Base-by-base conservation (phyloP, 2,888 invertebrate species). In the Fragum sueziense region DNA sequence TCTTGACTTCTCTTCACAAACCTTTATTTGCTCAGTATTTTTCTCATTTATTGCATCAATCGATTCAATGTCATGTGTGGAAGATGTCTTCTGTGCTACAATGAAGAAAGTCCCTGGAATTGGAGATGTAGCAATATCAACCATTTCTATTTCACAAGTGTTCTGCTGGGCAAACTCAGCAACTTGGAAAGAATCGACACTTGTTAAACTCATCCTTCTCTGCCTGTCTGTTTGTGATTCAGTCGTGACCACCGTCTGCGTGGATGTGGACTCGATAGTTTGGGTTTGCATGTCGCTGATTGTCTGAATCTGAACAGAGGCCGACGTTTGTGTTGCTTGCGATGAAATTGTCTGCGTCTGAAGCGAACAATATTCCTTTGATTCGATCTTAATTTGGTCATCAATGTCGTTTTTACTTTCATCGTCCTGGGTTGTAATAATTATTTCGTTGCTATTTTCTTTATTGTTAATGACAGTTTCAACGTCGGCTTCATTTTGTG, bases 251-350 rank as follows among this genome's bases (percentile, higher is more conserved):
- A 33, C 6, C 25, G 81, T 81, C 57, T 81, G 81, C 41, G 78
- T 79, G 6, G 76, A 59, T 1, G 31, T 33, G 25, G 57, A 67
- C 20, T 69, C n/a, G 3, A 54, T 41, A 31, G 81, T 82, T 27
- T 82, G 81, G 14, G 81, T 82, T 17, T 75, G 65, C 25, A 73
- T 70, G n/a, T 78, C 73, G 27, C 57, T 62, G 33, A 82, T 70
- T 14, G 81, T 82, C 31, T 82, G 81, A 33, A 73, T 79, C 59
- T 82, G 69, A 25, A 70, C 57, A 14, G 69, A 61, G n/a, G 59
- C 65, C 17, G 72, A 65, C 7, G 81, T 81, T 74, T 81, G 81
- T 25, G 81, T 77, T 0, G 51, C 25, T 57, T 59, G 34, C 0
- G 81, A 74, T 25, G 59, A 71, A 9, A 68, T 47, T n/a, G 77